A percentile compares a stretch with the other conserved stretches of the same genome.
phyloP scores from a whole-genome alignment of 1,140 invertebrate genomes.

The Heliconius hewitsoni region DNA sequence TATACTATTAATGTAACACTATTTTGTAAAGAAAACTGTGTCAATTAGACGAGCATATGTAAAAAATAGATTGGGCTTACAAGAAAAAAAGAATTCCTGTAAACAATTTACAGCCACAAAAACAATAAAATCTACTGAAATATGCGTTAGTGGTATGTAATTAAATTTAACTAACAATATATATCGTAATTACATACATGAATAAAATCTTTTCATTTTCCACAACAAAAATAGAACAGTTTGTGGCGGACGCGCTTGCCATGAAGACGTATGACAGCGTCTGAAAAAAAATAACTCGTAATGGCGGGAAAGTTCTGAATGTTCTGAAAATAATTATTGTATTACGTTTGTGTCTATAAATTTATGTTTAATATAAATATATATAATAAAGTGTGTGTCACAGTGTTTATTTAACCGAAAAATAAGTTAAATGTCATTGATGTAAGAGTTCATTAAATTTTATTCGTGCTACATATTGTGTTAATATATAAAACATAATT shows the following conservation, averaged over 20 bases:
- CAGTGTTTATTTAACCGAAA: not conserved
- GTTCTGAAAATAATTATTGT: not conserved
- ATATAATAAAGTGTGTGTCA: conserved; percentile 1
- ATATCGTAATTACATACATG: conserved; percentile 45
- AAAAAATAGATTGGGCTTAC: not conserved
- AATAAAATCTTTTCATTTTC: conserved; percentile 62
- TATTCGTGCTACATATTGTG: conserved; percentile 19
- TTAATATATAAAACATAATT: not conserved
- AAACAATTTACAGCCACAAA: not conserved
- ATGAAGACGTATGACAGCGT: conserved; percentile 50
- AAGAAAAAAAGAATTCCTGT: conserved; percentile 6
- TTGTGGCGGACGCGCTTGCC: conserved; percentile 50
- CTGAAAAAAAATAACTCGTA: conserved; percentile 47
- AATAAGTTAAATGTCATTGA: conserved; percentile 39
- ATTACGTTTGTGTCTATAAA: not conserved
- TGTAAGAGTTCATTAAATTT: conserved; percentile 26
- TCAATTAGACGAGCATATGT: not conserved
- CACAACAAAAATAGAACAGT: conserved; percentile 72
- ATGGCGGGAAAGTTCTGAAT: conserved; percentile 53
- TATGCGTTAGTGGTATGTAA: conserved; percentile 33
- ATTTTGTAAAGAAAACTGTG: not conserved
- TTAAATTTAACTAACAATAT: conserved; percentile 41
- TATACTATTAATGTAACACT: not conserved
- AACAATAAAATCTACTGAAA: conserved; percentile 1
- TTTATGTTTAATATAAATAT: not conserved